Conservation (phyloP, 2,797 vertebrate genomes). For the Vireo griseus region DNA sequence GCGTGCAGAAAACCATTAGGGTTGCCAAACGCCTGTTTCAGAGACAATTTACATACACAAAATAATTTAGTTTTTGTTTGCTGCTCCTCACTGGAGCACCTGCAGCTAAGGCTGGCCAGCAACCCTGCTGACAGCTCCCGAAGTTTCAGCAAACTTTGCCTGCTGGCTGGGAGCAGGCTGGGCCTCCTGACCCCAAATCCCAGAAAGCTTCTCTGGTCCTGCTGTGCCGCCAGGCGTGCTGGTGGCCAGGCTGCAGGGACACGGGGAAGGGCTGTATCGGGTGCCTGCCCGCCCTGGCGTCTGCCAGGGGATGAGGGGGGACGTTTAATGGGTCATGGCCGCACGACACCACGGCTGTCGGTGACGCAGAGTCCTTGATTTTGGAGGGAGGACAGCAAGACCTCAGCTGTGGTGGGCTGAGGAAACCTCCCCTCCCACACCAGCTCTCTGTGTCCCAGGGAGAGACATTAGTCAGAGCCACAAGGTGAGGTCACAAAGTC, state of each 20-base stretch:
- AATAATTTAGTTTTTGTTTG: constrained; percentile 14
- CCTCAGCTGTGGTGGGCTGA: fast-evolving
- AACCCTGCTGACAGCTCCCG: neutral
- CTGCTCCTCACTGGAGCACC: neutral
- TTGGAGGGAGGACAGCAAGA: neutral
- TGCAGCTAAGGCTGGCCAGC: neutral
- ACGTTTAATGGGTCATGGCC: fast-evolving
- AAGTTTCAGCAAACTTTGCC: neutral
- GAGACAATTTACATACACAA: constrained; percentile 15
- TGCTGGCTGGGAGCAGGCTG: neutral
- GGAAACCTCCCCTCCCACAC: neutral
- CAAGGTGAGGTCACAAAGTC: neutral
- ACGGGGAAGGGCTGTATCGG: fast-evolving
- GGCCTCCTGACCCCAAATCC: neutral
- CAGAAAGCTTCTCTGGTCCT: neutral
- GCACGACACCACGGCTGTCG: fast-evolving
- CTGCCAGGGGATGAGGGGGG: fast-evolving
- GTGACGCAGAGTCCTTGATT: neutral
- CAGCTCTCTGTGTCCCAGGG: neutral
- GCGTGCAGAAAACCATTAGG: constrained; percentile 14
- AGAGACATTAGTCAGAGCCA: neutral
- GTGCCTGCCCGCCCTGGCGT: neutral
- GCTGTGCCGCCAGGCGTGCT: fast-evolving
- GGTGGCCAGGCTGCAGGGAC: neutral
- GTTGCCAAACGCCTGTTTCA: constrained; percentile 9